Evolutionary conservation across 2,888 invertebrate species (phyloP), one percentile per base, ranked within the genome.

Genomic region (Agrenia bidenticulata): DNA sequence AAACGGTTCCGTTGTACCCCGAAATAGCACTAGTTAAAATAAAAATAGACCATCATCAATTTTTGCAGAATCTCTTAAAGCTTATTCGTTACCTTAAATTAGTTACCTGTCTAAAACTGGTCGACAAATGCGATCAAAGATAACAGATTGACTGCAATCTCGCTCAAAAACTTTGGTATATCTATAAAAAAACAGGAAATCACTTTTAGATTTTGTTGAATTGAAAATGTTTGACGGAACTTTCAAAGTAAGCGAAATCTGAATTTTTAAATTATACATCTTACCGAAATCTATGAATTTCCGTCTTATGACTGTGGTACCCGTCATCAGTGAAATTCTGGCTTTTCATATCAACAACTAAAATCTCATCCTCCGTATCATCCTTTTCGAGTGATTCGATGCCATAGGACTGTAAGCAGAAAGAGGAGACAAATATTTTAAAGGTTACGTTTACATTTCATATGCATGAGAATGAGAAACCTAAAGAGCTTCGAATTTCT

Each of bases 1-100:
- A 83, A 64, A 84, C 81, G 1, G 84, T 84, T 23, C 84, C 84
- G 77, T 84, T 84, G 76, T 81, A 83, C n/a, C 84, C 84, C 68
- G 81, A 77, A 26, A 84, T 78, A 37, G 82, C 81, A 69, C 84
- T 84, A 75, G 69, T 15, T 5, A 45, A 15, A 45, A 63, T 13
- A 19, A 27, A 61, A n/a, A n/a, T n/a, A 54, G 41, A 57, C 7
- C 11, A 59, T 11, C 27, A 2, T 63, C 9, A 21, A 55, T n/a
- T 19, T 1, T 32, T 55, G 24, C 13, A 21, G 1, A 32, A 21
- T n/a, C n/a, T n/a, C n/a, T n/a, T n/a, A 32, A 7, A 7, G 32
- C 32, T 11, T 32, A 32, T 4, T 32, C n/a, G 32, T 32, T 32
- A 32, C 32, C 32, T 32, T 32, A 42, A 23, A 27, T 26, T 50